Evolutionary conservation across 2,888 invertebrate species (phyloP), one percentile per base, ranked within the genome.

Genomic region (Euspilapteryx auroguttella): DNA sequence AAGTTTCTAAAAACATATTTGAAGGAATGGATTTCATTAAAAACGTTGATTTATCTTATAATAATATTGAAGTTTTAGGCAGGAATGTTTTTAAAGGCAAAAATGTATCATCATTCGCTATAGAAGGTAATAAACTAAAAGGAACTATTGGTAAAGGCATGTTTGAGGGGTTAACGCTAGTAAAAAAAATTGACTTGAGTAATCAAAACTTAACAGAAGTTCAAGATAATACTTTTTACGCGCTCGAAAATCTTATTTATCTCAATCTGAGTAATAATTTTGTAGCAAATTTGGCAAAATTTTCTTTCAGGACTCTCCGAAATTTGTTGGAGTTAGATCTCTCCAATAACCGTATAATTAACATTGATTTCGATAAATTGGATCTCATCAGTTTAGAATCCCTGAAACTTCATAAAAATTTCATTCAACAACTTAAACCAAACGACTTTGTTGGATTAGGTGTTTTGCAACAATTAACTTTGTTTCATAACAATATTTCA

Each of bases 401-500:
- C 3, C 35, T 68, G 2, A 38, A 38, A 6, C 34, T 66, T 9
- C 38, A 35, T 30, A 44, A 55, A 26, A 69, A 69, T 34, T 32
- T 37, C 20, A 35, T 69, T n/a, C 37, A 33, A 3, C 30, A 45
- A 30, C 45, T 69, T 8, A 41, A 45, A 23, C 35, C 41, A 21
- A 41, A 52, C 23, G 33, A 49, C 20, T 55, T 65, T 26, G 28
- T 37, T 13, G 33, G 43, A 10, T 40, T 66, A 20, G 38, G 32
- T 21, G 31, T 31, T 10, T 37, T 69, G 8, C 39, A 49, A 28
- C 43, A 43, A 40, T 45, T 69, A 28, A 61, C 66, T 45, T 31
- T 68, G 14, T 55, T 64, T 9, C 36, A 50, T 26, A 69, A 69
- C 31, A 46, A 52, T 25, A 57, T 68, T 29, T 34, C 50, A 1